These are phyloP conservation scores for Bombus superbus DNA, from an alignment of 1,140 invertebrate species.

Conservation along the genomic window DNA sequence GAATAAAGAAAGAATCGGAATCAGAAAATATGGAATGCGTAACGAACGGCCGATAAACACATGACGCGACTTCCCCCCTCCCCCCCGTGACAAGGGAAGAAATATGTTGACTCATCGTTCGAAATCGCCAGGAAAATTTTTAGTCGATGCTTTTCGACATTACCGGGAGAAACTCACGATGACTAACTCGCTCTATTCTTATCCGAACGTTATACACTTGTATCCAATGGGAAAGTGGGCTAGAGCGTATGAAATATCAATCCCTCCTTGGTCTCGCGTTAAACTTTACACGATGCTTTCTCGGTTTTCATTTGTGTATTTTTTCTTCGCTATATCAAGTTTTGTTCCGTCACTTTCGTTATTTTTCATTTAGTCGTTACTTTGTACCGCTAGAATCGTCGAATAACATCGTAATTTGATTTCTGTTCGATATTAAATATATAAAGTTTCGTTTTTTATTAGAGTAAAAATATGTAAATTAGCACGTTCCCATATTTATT, in stretches of 20 bases:
- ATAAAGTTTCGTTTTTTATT: not conserved
- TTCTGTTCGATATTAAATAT: not conserved
- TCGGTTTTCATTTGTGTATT: slow-evolving; percentile 26
- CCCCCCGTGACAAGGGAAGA: not conserved
- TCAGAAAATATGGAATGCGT: not conserved
- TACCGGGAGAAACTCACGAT: slow-evolving; percentile 52
- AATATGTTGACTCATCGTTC: slow-evolving; percentile 54
- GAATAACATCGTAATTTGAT: not conserved
- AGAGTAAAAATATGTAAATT: not conserved
- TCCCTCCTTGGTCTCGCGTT: slow-evolving; percentile 38
- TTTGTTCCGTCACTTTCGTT: not conserved
- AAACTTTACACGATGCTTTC: slow-evolving; percentile 27
- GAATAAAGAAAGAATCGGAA: not conserved
- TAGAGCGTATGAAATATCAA: slow-evolving; percentile 62
- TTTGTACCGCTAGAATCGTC: fast-evolving
- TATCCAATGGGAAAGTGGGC: slow-evolving; percentile 66
- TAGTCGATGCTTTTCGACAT: slow-evolving; percentile 57
- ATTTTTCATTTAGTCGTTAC: not conserved
- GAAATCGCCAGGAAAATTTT: slow-evolving; percentile 60
- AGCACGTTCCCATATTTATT: not conserved
- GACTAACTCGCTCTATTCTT: slow-evolving; percentile 68
- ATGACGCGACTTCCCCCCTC: not conserved
- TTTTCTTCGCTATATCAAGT: not conserved
- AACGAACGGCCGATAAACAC: slow-evolving; percentile 5
- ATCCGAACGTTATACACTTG: slow-evolving; percentile 59